phyloP scores from a whole-genome alignment of 2,113 vertebrate species.

The Grallaria varia region DNA sequence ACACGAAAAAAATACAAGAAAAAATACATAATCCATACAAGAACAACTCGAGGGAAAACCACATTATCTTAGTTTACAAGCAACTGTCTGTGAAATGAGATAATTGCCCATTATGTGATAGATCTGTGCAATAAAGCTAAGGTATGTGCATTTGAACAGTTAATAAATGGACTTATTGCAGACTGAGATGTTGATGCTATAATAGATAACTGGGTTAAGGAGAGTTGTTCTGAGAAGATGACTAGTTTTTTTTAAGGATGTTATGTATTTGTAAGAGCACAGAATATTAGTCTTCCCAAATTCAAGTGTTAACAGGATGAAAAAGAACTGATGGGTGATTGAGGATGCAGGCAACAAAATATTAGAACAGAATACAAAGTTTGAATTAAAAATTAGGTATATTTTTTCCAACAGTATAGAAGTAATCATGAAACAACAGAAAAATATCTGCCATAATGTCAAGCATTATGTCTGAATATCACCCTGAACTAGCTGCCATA shows the following conservation, averaged over 20 bases:
- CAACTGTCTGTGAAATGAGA: slow-evolving; percentile 26
- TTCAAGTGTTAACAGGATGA: not conserved
- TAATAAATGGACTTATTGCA: slow-evolving; percentile 13
- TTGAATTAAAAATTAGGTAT: not conserved
- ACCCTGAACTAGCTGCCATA: not conserved
- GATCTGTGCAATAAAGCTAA: slow-evolving; percentile 5
- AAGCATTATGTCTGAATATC: not conserved
- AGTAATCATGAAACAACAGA: not conserved
- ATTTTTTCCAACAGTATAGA: not conserved
- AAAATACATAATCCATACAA: not conserved
- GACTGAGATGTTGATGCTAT: not conserved
- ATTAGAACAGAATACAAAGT: not conserved
- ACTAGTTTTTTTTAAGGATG: not conserved
- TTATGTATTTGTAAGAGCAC: not conserved
- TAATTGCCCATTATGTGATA: slow-evolving; percentile 22
- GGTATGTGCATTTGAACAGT: not conserved
- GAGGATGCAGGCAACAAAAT: not conserved
- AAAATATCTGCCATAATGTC: not conserved
- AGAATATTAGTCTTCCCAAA: not conserved
- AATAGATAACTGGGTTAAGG: not conserved
- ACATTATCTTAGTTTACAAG: slow-evolving; percentile 19
- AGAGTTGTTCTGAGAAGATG: not conserved
- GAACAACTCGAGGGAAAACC: not conserved
- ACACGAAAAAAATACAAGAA: not conserved
- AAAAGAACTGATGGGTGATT: not conserved